Base-by-base conservation (phyloP, 2,113 vertebrate species). In the Atractosteus spatula region DNA sequence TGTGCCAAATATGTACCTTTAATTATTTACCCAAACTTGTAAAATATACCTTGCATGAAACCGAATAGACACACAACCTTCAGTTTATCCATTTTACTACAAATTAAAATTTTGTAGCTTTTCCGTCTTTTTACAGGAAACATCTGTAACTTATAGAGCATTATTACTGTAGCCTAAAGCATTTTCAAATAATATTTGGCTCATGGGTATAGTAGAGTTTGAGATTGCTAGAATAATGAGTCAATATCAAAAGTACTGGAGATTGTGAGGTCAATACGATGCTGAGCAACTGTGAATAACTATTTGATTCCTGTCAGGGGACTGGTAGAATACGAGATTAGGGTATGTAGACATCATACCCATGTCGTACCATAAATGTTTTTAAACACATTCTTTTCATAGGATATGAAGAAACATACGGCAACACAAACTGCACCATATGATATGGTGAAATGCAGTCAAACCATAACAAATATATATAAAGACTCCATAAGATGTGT, bases 91-190 rank as follows among this genome's bases (percentile, higher is more conserved):
- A 57, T 88, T 89, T 91, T 87, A 91, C 87, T 89, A 87, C 88
- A 83, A 91, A 91, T 90, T 90, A 89, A 91, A 88, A 76, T 91
- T 89, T 91, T 90, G 91, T 89, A 89, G 91, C 88, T 90, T 92
- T 91, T 91, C 90, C 90, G 85, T 90, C 83, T 80, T 83, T 88
- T 91, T 91, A 92, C 85, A 81, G 90, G 91, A 90, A 91, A 90
- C 91, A 92, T 91, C 90, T 91, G 91, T 88, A 82, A 78, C 76
- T 76, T 77, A 82, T 71, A 78, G 79, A 69, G 79, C 77, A 74
- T 80, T 87, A 82, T 84, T 86, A 83, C 70, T 72, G 82, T 82
- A 82, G 89, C 88, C 88, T 74, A 78, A 82, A 86, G 87, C 83
- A 77, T 77, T 89, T 42, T 66, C 29, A 71, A 74, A 66, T 59